A percentile compares a stretch with the other conserved stretches of the same genome.
phyloP scores from a whole-genome alignment of 2,888 invertebrate species.

The Sycophila texana region DNA sequence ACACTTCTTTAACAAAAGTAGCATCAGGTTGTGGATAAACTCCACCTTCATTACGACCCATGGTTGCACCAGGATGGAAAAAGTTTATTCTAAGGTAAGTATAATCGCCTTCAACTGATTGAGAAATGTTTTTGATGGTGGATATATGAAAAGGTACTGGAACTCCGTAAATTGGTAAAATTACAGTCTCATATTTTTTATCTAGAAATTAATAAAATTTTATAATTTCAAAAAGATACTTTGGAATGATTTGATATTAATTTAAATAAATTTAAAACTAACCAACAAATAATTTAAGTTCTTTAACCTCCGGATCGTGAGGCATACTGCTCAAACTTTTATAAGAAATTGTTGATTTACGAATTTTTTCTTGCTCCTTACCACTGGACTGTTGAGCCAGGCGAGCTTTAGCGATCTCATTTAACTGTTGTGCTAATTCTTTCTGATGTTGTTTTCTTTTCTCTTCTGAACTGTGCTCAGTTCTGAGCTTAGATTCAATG shows the following conservation, averaged over 20 bases:
- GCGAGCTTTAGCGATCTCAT: conserved; percentile 94
- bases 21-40: conserved; percentile 96
- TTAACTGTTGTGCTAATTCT: conserved; percentile 92
- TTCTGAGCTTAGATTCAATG: conserved; percentile 93
- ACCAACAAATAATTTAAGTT: conserved; percentile 96
- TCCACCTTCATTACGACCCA: conserved; percentile 94
- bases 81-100: conserved; percentile 99
- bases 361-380: conserved; percentile 90
- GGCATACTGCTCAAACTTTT: conserved; percentile 95
- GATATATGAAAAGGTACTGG: conserved; percentile 99
- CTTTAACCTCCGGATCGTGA: conserved; percentile 93
- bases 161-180: conserved; percentile 96
- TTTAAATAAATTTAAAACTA: conserved; percentile 70
- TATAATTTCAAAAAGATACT: conserved; percentile 7
- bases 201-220: conserved; percentile 79
- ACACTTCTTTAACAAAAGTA: conserved; percentile 98
- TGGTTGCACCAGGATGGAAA: conserved; percentile 97
- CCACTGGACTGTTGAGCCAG: conserved; percentile 91
- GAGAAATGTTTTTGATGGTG: conserved; percentile 98
- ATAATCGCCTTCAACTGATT: conserved; percentile 98
- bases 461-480: conserved; percentile 97
- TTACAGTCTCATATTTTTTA: conserved; percentile 98
- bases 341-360: conserved; percentile 97
- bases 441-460: conserved; percentile 98
- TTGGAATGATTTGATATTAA: conserved; percentile 5